Base-by-base conservation (phyloP, 1,140 invertebrate species). In the Aphaenogaster ashmeadi region DNA sequence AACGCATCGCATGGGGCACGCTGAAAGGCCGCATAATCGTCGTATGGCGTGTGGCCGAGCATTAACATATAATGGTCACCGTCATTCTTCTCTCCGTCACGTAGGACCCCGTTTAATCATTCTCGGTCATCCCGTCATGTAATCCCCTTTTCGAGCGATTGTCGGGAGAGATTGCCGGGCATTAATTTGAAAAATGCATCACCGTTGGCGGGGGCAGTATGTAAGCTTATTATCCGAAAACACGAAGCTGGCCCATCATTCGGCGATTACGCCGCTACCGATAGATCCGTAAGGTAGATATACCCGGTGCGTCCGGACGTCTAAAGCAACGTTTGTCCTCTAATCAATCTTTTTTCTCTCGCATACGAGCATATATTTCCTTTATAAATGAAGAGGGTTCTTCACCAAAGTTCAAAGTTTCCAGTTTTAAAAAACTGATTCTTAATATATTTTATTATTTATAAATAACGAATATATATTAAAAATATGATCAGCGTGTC, bases 21-120 rank as follows among this genome's bases (percentile, higher is more conserved):
- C 71, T 80, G 81, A 91, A 89, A 91, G 86, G 77, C 71, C 81
- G 85, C 85, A 89, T 93, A 92, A 93, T 93, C 90, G 91, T 89
- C 58, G 85, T 92, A 91, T 93, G 85, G 92, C 93, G 93, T 93
- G 93, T 91, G 88, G 87, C 88, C 79, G 56, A 87, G 72, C 93
- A 93, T 93, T 93, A 93, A 93, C 92, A 92, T 90, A 89, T 92
- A 90, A 91, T 93, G 90, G 90, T 92, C 92, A 92, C 84, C 92
- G 90, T 87, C 89, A 90, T 89, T 90, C 88, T 91, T 89, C 83
- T 91, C 90, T 74, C 90, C 88, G 86, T 92, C 91, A 88, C 90
- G 90, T 91, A 71, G 87, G 71, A 86, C 66, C 84, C 72, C 90
- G 84, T 92, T 92, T 92, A 92, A 92, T 92, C 91, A 92, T 92